These are phyloP conservation scores for Bungarus multicinctus DNA, from an alignment of 2,113 vertebrate species.

Conservation along the genomic window DNA sequence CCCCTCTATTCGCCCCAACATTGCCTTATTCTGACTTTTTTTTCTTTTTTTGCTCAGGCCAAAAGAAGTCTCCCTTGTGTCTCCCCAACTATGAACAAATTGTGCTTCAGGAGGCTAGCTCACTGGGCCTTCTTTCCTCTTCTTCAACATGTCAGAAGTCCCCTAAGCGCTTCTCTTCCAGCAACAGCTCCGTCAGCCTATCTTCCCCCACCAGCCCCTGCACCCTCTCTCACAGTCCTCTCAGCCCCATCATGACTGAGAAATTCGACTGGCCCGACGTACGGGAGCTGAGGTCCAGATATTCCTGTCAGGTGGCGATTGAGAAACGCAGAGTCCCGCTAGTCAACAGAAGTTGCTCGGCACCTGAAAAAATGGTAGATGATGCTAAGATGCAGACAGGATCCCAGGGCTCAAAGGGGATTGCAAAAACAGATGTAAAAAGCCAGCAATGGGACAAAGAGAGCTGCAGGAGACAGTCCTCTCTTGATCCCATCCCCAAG, in stretches of 20 bases:
- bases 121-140: neutral
- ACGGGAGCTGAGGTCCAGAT: conserved; percentile 83
- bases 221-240: conserved; percentile 55
- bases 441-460: neutral
- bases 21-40: neutral
- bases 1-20: neutral
- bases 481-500: neutral
- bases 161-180: conserved; percentile 42
- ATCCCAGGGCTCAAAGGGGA: conserved; percentile 12
- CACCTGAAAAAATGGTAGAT: conserved; percentile 66
- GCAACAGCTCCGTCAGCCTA: conserved; percentile 46
- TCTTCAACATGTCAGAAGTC: conserved; percentile 32
- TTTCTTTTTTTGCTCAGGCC: conserved; percentile 62
- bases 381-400: neutral
- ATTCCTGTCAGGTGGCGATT: conserved; percentile 54
- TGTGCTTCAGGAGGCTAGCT: conserved; percentile 64
- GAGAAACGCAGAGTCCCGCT: neutral
- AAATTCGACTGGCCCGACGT: conserved; percentile 88
- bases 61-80: conserved; percentile 62
- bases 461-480: neutral
- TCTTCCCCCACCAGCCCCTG: conserved; percentile 38
- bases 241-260: conserved; percentile 71
- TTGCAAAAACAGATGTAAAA: neutral
- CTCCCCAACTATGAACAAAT: conserved; percentile 59
- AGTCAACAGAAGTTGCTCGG: conserved; percentile 67